phyloP scores from a whole-genome alignment of 2,888 invertebrate genomes.

The Encarsia formosa region DNA sequence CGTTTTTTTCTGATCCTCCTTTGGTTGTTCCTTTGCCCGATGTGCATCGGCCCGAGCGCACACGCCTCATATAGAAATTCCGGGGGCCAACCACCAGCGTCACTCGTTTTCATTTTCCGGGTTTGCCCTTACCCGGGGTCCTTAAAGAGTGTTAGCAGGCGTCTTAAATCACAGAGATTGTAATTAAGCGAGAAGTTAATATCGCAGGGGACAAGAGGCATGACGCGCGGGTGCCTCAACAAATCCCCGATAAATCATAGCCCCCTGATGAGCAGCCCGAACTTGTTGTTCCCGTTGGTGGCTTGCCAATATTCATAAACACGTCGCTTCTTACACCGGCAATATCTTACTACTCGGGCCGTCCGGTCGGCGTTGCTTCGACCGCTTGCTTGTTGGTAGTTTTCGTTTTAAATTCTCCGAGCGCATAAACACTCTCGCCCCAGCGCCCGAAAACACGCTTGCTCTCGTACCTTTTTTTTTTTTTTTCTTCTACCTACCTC shows the following conservation, averaged over 20 bases:
- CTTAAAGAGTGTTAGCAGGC: no score
- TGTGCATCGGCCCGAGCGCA: conserved; percentile 50
- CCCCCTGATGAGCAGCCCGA: not conserved
- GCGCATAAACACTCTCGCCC: conserved; percentile 28
- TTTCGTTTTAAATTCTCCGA: not conserved
- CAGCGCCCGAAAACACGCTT: not conserved
- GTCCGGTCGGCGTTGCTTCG: no score
- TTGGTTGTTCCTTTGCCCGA: conserved; percentile 51
- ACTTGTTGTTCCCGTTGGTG: not conserved
- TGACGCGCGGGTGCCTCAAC: not conserved
- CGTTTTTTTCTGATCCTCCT: no score
- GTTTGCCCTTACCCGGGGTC: conserved; percentile 31
- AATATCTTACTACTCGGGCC: conserved; percentile 36
- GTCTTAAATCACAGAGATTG: conserved; percentile 52
- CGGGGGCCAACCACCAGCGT: conserved; percentile 24
- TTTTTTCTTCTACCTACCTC: not conserved
- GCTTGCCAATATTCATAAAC: conserved; percentile 39
- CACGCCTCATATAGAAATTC: conserved; percentile 48
- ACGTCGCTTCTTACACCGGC: conserved; percentile 34
- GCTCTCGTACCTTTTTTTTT: not conserved
- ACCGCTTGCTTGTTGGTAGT: not conserved
- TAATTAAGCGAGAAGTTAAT: conserved; percentile 47
- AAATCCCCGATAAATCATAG: not conserved
- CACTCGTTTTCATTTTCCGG: not conserved
- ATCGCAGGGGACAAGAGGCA: not conserved